Evolutionary conservation across 2,113 vertebrate species (phyloP).

Genomic region (Stigmatopora argus): DNA sequence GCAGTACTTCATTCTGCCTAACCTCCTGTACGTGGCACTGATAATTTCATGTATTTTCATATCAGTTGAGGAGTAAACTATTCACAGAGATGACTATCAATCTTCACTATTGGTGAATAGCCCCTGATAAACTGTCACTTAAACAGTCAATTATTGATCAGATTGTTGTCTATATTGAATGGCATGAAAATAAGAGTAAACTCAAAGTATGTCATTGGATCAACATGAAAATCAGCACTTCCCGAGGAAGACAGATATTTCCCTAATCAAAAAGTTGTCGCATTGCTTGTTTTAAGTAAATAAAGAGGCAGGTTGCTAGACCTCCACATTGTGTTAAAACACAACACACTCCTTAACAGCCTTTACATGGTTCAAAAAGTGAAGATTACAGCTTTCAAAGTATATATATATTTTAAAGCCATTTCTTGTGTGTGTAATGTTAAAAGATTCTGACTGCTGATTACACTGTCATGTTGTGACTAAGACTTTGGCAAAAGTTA

Average conservation of each 20-base stretch:
- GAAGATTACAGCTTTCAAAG: neutral
- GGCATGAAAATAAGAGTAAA: neutral
- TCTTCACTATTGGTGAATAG: neutral
- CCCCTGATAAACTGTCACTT: neutral
- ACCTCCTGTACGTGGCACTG: slow-evolving; percentile 2
- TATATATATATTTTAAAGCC: neutral
- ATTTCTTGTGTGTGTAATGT: neutral
- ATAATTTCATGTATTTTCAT: neutral
- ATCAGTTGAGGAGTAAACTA: neutral
- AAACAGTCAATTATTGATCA: neutral
- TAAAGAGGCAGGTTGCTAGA: neutral
- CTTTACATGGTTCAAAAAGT: neutral
- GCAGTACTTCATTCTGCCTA: slow-evolving; percentile 8
- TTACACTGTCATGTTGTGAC: neutral
- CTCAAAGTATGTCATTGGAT: neutral
- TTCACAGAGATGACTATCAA: neutral
- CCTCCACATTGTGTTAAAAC: neutral
- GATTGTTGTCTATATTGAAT: neutral
- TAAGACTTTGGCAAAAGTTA: neutral
- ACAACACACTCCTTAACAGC: neutral
- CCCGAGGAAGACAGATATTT: slow-evolving; percentile 42
- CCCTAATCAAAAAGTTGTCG: slow-evolving; percentile 28
- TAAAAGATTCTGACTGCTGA: neutral
- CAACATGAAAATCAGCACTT: slow-evolving; percentile 9
- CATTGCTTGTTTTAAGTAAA: slow-evolving; percentile 22